phyloP scores from a whole-genome alignment of 2,888 invertebrate species.

The Cetonia aurata region DNA sequence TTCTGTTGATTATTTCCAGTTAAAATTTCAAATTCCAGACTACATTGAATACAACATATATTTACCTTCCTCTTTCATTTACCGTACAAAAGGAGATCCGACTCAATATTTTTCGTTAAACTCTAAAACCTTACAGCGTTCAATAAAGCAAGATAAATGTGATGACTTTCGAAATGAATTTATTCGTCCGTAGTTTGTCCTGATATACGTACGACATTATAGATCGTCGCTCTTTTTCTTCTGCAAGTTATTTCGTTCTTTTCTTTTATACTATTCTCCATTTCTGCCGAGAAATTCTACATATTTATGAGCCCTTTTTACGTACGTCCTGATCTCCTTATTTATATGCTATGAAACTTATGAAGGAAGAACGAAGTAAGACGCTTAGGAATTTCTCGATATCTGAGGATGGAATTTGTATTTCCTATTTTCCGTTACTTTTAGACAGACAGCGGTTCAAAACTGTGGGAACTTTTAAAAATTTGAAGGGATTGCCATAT shows the following conservation, averaged over 20 bases:
- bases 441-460: too few species aligned
- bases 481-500: too few species aligned
- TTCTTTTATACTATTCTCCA: slow-evolving; percentile 24
- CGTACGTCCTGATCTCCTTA: slow-evolving; percentile 54
- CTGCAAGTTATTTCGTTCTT: slow-evolving; percentile 18
- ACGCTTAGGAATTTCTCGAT: slow-evolving; percentile 45
- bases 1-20: slow-evolving; percentile 3
- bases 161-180: slow-evolving; percentile 39
- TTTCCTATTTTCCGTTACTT: not conserved
- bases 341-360: slow-evolving; percentile 53
- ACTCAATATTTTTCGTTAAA: slow-evolving; percentile 26
- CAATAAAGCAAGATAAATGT: slow-evolving; percentile 34
- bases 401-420: slow-evolving; percentile 39
- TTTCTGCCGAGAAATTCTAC: slow-evolving; percentile 52
- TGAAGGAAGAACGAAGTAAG: slow-evolving; percentile 41
- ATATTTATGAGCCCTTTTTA: slow-evolving; percentile 56
- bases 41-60: not conserved
- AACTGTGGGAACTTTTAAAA: too few species aligned
- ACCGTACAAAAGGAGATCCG: slow-evolving; percentile 5
- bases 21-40: slow-evolving; percentile 1
- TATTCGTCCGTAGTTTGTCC: slow-evolving; percentile 36
- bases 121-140: slow-evolving; percentile 10
- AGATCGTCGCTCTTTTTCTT: slow-evolving; percentile 27
- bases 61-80: slow-evolving; percentile 17
- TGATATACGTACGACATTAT: slow-evolving; percentile 30